These are phyloP conservation scores for Leiothrix lutea DNA, from an alignment of 2,113 vertebrate species.

Conservation along the genomic window DNA sequence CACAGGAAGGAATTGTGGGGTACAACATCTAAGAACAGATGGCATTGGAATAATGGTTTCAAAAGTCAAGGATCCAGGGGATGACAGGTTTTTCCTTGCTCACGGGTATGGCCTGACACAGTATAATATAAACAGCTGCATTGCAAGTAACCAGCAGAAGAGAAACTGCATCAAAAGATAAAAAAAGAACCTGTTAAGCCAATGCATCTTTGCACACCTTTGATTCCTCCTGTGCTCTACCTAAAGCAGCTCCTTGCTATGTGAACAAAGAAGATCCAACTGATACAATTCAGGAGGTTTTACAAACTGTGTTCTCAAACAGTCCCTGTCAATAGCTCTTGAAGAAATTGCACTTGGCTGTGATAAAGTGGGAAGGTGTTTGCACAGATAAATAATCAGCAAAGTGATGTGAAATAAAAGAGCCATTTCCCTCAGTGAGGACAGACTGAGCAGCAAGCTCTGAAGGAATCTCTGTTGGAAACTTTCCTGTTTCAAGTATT, in stretches of 20 bases:
- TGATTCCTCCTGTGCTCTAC: neutral
- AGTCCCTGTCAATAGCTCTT: neutral
- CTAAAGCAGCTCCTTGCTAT: neutral
- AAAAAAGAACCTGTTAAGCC: neutral
- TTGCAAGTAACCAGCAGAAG: neutral
- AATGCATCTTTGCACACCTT: neutral
- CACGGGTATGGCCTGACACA: neutral
- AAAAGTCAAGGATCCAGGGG: neutral
- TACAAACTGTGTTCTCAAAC: neutral
- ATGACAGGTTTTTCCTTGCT: neutral
- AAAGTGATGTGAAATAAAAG: neutral
- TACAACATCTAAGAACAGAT: neutral
- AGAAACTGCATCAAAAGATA: neutral
- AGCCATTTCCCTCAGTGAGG: neutral
- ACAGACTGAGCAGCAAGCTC: neutral
- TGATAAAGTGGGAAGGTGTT: neutral
- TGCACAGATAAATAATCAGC: neutral
- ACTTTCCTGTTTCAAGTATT: neutral
- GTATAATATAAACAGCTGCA: neutral
- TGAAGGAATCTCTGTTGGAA: neutral
- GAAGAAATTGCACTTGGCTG: neutral
- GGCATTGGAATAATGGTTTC: neutral
- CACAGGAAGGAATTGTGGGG: neutral
- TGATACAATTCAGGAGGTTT: neutral
- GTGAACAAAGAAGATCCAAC: neutral